Evolutionary conservation across 2,113 vertebrate species (phyloP), one percentile per base, ranked within the genome.

Genomic region (Mixornis gularis): DNA sequence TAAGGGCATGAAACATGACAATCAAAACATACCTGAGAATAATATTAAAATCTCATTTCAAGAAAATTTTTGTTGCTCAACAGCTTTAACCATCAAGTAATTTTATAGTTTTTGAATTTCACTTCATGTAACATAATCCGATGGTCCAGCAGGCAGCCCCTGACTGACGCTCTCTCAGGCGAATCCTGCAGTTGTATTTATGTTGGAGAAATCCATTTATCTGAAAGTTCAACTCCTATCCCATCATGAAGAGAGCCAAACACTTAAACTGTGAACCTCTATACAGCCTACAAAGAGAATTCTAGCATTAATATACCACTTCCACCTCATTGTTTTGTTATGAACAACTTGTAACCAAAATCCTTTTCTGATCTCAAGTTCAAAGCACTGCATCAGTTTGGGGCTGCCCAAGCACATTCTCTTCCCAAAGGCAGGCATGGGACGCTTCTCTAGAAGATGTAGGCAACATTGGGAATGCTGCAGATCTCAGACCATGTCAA

Each of bases 1-100:
- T 62, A 56, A 88, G 43, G 34, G 43, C 15, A 52, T 18, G 0
- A 69, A 93, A 80, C 15, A 13, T 22, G 30, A 83, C 85, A 91
- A 89, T 53, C 25, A 87, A 81, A 94, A 79, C 32, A 34, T 32
- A 90, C 19, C 68, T 82, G 72, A 87, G 92, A 19, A 34, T 10
- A 53, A 21, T 32, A 84, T 32, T 44, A 64, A 92, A 92, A 87
- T 19, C 15, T 51, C n/a, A 43, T 56, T 87, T 81, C 46, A 87
- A 72, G 26, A 53, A 85, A 79, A 10, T 29, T 78, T 83, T 69
- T 89, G 48, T 68, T 56, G 58, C 36, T 71, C 46, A 62, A 60
- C 44, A 91, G 44, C 36, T 91, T 64, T 69, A 92, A 52, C 5
- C 38, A n/a, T 41, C 38, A 62, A 71, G 63, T 27, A n/a, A 12